phyloP scores from a whole-genome alignment of 2,888 invertebrate species.

The Microctonus brassicae region DNA sequence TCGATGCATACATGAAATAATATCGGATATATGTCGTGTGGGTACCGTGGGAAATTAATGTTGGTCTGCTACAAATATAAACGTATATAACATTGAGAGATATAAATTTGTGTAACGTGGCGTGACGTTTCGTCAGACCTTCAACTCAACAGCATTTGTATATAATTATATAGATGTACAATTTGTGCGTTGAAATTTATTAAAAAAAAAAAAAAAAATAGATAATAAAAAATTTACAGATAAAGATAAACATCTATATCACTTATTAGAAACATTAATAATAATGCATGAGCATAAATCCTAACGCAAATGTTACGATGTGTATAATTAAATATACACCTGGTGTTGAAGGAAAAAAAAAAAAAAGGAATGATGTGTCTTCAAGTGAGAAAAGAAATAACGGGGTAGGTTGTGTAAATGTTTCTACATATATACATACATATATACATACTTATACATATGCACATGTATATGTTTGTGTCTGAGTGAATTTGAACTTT shows the following conservation, averaged over 20 bases:
- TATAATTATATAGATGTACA: background rate
- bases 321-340: background rate
- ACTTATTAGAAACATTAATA: background rate
- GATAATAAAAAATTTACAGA: background rate
- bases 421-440: too few relatives aligned
- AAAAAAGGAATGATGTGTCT: background rate
- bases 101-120: constrained; percentile 31
- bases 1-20: constrained; percentile 35
- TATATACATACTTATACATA: too few relatives aligned
- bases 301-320: constrained; percentile 1
- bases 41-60: constrained; percentile 45
- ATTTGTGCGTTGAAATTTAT: background rate
- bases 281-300: background rate
- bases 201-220: background rate
- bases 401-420: background rate
- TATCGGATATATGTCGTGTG: constrained; percentile 44
- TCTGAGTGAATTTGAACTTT: background rate
- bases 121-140: constrained; percentile 18
- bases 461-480: background rate
- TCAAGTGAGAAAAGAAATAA: background rate
- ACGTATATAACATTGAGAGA: constrained; percentile 15
- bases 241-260: background rate
- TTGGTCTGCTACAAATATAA: background rate
- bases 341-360: background rate
- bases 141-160: background rate